These are phyloP conservation scores for Hydrolagus affinis DNA, from an alignment of 2,113 vertebrate species.

Conservation along the genomic window DNA sequence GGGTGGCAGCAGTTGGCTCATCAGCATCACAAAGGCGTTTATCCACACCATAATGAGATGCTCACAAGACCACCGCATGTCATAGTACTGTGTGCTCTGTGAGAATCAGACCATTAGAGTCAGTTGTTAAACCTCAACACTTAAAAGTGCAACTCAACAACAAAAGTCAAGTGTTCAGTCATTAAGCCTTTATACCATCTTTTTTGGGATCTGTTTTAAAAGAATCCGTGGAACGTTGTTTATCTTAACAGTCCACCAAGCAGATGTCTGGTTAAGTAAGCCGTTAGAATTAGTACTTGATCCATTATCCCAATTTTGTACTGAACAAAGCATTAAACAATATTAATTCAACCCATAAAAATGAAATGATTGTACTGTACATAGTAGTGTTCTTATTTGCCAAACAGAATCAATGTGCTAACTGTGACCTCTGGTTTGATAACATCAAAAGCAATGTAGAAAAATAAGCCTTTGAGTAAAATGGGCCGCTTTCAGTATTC, in stretches of 20 bases:
- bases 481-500: too few relatives aligned
- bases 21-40: slow-evolving; percentile 98
- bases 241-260: neutral
- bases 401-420: too few relatives aligned
- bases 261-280: neutral
- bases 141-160: slow-evolving; percentile 2
- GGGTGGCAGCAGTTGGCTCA: slow-evolving; percentile 87
- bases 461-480: too few relatives aligned
- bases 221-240: neutral
- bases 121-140: neutral
- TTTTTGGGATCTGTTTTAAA: neutral
- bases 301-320: neutral
- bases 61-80: slow-evolving; percentile 99
- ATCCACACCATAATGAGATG: slow-evolving; percentile 99
- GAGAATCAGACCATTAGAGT: neutral
- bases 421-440: too few relatives aligned
- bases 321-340: neutral
- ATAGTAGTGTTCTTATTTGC: too few relatives aligned
- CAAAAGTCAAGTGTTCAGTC: neutral
- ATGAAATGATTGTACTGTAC: too few relatives aligned
- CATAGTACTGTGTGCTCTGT: slow-evolving; percentile 97
- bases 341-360: neutral
- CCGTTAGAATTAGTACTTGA: neutral
- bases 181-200: neutral
- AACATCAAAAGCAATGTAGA: too few relatives aligned